A percentile compares a stretch with the other conserved stretches of the same genome.
Evolutionary conservation across 2,888 invertebrate species (phyloP).

Genomic region (Clusia tigrina): DNA sequence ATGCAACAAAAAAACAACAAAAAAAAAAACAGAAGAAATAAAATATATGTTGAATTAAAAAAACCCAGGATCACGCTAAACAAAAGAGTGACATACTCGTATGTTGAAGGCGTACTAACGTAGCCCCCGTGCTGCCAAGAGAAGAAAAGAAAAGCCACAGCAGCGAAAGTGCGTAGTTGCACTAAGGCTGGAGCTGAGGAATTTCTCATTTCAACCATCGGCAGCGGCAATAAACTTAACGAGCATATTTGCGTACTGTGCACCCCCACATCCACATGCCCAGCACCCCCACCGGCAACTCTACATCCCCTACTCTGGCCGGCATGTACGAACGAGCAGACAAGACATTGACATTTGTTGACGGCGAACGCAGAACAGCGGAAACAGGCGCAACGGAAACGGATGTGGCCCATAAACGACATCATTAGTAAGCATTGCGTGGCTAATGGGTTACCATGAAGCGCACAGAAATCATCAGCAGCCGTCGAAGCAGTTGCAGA

Average conservation of each 20-base stretch:
- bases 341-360: too few species aligned
- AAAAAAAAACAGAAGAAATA: neutral
- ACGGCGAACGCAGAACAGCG: neutral
- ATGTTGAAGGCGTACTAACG: neutral
- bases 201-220: neutral
- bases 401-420: slow-evolving; percentile 25
- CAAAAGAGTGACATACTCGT: neutral
- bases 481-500: neutral
- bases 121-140: neutral
- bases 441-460: slow-evolving; percentile 12
- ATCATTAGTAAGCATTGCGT: slow-evolving; percentile 20
- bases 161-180: neutral
- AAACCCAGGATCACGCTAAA: neutral
- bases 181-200: neutral
- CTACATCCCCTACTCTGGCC: too few species aligned
- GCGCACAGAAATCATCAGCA: too few species aligned
- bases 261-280: too few species aligned
- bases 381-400: slow-evolving; percentile 13
- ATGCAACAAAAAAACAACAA: neutral
- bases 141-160: neutral
- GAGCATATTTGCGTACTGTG: slow-evolving; percentile 5
- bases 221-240: slow-evolving; percentile 5
- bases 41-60: neutral
- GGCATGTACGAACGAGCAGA: too few species aligned
- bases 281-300: too few species aligned